Evolutionary conservation across 2,888 invertebrate genomes (phyloP), one percentile per base, ranked within the genome.

Genomic region (Acronicta leporina): DNA sequence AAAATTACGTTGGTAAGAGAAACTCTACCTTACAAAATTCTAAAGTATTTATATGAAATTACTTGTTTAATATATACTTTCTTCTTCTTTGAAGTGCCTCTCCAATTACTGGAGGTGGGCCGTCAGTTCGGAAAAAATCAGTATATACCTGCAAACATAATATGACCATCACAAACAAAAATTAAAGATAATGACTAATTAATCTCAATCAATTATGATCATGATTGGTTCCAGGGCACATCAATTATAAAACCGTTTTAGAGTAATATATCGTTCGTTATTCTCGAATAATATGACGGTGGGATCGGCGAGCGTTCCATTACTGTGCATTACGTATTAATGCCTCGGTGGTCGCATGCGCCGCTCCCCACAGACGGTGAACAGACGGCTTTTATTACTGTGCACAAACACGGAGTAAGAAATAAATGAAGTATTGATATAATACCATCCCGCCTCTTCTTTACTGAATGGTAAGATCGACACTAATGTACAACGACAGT

Each of bases 301-400:
- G 50, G 45, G 72, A 61, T 53, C 62, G 58, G 64, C 58, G 75
- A 73, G 78, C 80, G 81, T 82, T 87, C 91, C 89, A 89, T 90
- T 90, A 89, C 85, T 73, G 84, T 71, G 82, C 88, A 90, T 90
- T 88, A 89, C 63, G 75, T 88, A 90, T 90, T 89, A 84, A 90
- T 83, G 82, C 78, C 56, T 49, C 42, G 61, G 75, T 60, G 69
- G 73, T 69, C 72, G 68, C 69, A 62, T 57, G 63, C 60, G 58
- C 62, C 60, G 65, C 52, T 77, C 67, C 74, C 77, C 74, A 57
- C 77, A 76, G 63, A 68, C 74, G 72, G 25, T 42, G 59, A 53
- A 69, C 62, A 70, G 71, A 79, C 73, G 56, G 66, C 61, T 64
- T 68, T 66, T 79, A 76, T 63, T 60, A 72, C 62, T 55, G 70